These are phyloP conservation scores for Crematogaster levior DNA, from an alignment of 2,888 invertebrate genomes.

Conservation along the genomic window DNA sequence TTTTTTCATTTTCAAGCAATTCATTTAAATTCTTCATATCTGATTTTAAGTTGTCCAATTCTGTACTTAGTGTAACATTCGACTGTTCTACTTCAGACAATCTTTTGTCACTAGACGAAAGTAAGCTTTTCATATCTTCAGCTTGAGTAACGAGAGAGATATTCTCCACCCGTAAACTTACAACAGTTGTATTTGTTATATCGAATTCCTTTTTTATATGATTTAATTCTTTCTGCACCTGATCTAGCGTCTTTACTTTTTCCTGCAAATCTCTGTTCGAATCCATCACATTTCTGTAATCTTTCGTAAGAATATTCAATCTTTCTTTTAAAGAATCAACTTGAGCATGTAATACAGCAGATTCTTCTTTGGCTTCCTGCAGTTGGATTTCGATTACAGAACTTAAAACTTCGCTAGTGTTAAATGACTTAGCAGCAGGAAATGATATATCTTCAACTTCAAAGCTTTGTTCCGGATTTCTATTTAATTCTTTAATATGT, in stretches of 20 bases:
- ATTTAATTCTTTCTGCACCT: slow-evolving; percentile 62
- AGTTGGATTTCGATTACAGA: slow-evolving; percentile 84
- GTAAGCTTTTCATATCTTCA: slow-evolving; percentile 59
- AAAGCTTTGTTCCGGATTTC: slow-evolving; percentile 78
- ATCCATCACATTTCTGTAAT: slow-evolving; percentile 41
- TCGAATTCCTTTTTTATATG: slow-evolving; percentile 42
- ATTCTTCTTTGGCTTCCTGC: slow-evolving; percentile 83
- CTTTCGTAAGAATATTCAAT: slow-evolving; percentile 40
- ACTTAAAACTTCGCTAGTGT: slow-evolving; percentile 80
- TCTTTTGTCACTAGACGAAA: slow-evolving; percentile 59
- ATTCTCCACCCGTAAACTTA: slow-evolving; percentile 62
- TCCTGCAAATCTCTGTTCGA: slow-evolving; percentile 53
- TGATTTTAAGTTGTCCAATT: slow-evolving; percentile 48
- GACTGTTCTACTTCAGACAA: slow-evolving; percentile 59
- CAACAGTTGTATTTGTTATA: slow-evolving; percentile 46
- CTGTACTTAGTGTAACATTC: slow-evolving; percentile 48
- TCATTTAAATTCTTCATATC: slow-evolving; percentile 53
- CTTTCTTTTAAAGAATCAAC: slow-evolving; percentile 85
- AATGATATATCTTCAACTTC: slow-evolving; percentile 75
- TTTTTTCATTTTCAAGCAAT: slow-evolving; percentile 59
- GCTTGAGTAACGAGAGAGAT: slow-evolving; percentile 58
- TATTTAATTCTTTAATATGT: slow-evolving; percentile 77
- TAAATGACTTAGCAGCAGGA: slow-evolving; percentile 63
- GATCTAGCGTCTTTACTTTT: slow-evolving; percentile 61
- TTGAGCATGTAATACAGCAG: slow-evolving; percentile 80